phyloP scores from a whole-genome alignment of 2,797 vertebrate genomes.

The Epinephelus coioides region DNA sequence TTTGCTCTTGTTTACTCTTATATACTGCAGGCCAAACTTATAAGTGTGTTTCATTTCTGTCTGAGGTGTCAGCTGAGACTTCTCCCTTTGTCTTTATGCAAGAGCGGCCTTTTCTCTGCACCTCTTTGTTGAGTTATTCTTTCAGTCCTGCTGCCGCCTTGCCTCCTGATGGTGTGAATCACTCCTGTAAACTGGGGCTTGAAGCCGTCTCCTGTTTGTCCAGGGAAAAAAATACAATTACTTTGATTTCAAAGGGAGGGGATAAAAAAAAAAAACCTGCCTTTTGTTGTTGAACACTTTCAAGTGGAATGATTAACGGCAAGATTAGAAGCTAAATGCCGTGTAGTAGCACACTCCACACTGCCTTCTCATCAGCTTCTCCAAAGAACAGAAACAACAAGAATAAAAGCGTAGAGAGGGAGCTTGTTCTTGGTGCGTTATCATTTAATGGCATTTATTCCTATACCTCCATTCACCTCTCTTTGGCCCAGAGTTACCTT shows the following conservation, averaged over 20 bases:
- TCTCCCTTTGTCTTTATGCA: constrained; percentile 31
- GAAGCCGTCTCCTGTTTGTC: constrained; percentile 53
- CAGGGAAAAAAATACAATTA: constrained; percentile 43
- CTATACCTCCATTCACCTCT: constrained; percentile 24
- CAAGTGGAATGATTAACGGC: constrained; percentile 68
- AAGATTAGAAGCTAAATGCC: constrained; percentile 64
- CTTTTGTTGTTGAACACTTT: constrained; percentile 70
- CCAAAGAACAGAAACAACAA: constrained; percentile 61
- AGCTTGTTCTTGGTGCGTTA: constrained; percentile 48
- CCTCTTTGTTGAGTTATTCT: constrained; percentile 36
- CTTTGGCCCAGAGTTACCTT: neutral
- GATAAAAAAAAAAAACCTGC: constrained; percentile 6
- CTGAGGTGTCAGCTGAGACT: constrained; percentile 33
- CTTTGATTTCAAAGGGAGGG: constrained; percentile 54
- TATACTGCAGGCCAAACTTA: constrained; percentile 22
- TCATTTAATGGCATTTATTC: constrained; percentile 63
- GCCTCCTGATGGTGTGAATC: constrained; percentile 51
- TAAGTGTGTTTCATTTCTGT: constrained; percentile 40
- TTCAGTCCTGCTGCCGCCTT: constrained; percentile 18
- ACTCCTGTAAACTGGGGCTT: constrained; percentile 30
- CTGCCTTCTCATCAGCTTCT: constrained; percentile 62
- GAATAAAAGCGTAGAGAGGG: constrained; percentile 49
- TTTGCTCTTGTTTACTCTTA: constrained; percentile 27
- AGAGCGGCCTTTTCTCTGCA: constrained; percentile 19
- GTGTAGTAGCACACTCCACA: constrained; percentile 44